Evolutionary conservation across 1,140 invertebrate species (phyloP).

Genomic region (Teleogryllus occipitalis): DNA sequence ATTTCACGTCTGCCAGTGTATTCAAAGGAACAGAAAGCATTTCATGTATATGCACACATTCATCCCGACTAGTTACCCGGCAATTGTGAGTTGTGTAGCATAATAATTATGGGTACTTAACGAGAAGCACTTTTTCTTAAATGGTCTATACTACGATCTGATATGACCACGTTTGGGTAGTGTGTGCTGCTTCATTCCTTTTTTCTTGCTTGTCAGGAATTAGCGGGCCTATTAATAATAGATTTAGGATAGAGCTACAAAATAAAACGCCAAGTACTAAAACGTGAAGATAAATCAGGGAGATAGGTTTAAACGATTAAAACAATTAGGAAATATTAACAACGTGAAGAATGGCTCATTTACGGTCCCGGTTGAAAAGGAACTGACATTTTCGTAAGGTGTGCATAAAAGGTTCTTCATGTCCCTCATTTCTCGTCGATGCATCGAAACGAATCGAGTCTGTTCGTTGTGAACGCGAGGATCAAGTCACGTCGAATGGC

Average conservation of each 20-base stretch:
- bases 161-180: not conserved
- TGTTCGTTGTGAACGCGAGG: not conserved
- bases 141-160: not conserved
- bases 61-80: not conserved
- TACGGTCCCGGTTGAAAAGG: not conserved
- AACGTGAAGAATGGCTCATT: not conserved
- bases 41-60: not conserved
- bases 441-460: not conserved
- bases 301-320: not conserved
- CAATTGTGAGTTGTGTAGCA: not conserved
- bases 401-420: not conserved
- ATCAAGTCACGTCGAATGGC: not conserved
- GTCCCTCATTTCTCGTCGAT: not conserved
- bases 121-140: not conserved
- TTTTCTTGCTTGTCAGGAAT: not conserved
- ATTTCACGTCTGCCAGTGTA: too few species aligned
- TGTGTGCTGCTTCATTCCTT: not conserved
- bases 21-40: not conserved
- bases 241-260: conserved; percentile 1
- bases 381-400: not conserved
- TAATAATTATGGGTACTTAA: conserved; percentile 1
- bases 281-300: not conserved
- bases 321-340: conserved; percentile 6
- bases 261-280: not conserved
- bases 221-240: not conserved